Evolutionary conservation across 2,797 vertebrate species (phyloP).

Genomic region (Eupleurogrammus muticus): DNA sequence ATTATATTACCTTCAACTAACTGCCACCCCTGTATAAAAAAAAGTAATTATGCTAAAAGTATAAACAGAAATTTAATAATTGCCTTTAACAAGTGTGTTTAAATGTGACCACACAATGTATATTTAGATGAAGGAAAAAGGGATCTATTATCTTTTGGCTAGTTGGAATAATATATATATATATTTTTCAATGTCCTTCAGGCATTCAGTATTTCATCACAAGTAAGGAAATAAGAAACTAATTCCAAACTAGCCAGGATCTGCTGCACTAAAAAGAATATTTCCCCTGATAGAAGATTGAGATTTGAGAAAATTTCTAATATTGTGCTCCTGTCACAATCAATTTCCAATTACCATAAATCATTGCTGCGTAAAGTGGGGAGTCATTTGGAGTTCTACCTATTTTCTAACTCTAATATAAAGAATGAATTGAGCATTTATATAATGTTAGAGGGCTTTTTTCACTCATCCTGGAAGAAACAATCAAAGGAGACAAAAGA

Average conservation of each 20-base stretch:
- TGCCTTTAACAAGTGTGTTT: slow-evolving; percentile 33
- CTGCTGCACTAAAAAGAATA: slow-evolving; percentile 83
- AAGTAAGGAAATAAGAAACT: slow-evolving; percentile 81
- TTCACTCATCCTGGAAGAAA: slow-evolving; percentile 78
- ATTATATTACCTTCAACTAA: slow-evolving; percentile 53
- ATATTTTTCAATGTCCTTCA: slow-evolving; percentile 65
- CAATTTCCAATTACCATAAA: slow-evolving; percentile 87
- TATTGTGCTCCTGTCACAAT: slow-evolving; percentile 86
- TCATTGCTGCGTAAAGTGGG: slow-evolving; percentile 82
- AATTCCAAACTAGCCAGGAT: slow-evolving; percentile 79
- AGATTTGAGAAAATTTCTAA: slow-evolving; percentile 86
- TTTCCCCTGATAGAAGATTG: slow-evolving; percentile 83
- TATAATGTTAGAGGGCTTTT: slow-evolving; percentile 77
- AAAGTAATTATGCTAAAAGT: slow-evolving; percentile 45
- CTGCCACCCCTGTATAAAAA: slow-evolving; percentile 38
- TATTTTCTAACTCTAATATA: slow-evolving; percentile 81
- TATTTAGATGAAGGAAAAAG: slow-evolving; percentile 53
- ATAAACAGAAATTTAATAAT: slow-evolving; percentile 56
- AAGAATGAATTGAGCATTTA: slow-evolving; percentile 83
- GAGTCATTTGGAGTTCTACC: slow-evolving; percentile 82
- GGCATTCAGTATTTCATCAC: slow-evolving; percentile 75
- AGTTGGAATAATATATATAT: slow-evolving; percentile 47
- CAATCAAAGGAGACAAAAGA: slow-evolving; percentile 73
- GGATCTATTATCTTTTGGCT: slow-evolving; percentile 60
- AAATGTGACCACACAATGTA: slow-evolving; percentile 47